These are phyloP conservation scores for Mus pahari DNA, from an alignment of 2,113 vertebrate species.

Conservation along the genomic window DNA sequence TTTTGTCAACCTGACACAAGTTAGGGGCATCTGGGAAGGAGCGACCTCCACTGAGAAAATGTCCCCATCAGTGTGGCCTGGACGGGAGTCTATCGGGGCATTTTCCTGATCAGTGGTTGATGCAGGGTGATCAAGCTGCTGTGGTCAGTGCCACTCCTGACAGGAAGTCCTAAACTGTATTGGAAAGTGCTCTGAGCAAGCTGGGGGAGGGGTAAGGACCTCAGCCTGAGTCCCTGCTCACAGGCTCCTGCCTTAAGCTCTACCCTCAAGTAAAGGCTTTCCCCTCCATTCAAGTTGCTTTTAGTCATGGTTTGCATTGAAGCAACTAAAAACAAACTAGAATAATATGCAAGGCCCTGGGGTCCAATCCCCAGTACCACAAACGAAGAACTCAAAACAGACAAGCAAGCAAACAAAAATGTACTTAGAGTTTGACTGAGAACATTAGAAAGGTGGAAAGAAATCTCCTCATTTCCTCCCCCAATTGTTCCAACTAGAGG, in stretches of 20 bases:
- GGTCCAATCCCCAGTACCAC: neutral
- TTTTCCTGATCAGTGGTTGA: neutral
- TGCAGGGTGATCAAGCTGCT: neutral
- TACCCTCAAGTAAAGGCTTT: neutral
- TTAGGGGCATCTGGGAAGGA: neutral
- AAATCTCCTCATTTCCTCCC: neutral
- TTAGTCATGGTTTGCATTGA: neutral
- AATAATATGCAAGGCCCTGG: neutral
- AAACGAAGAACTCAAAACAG: neutral
- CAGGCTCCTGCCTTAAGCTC: neutral
- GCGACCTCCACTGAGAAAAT: neutral
- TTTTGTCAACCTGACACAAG: neutral
- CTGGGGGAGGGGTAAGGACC: neutral
- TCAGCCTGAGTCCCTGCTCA: neutral
- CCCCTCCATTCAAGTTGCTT: neutral
- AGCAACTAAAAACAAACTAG: neutral
- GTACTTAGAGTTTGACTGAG: neutral
- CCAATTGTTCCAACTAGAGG: constrained; percentile 5
- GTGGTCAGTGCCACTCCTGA: neutral
- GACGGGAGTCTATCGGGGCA: neutral
- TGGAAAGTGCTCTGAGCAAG: neutral
- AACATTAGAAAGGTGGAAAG: neutral
- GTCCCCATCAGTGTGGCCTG: neutral
- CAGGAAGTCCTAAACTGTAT: neutral
- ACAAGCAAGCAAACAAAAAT: neutral